phyloP scores from a whole-genome alignment of 1,140 invertebrate species.

The Micrasema minimum region DNA sequence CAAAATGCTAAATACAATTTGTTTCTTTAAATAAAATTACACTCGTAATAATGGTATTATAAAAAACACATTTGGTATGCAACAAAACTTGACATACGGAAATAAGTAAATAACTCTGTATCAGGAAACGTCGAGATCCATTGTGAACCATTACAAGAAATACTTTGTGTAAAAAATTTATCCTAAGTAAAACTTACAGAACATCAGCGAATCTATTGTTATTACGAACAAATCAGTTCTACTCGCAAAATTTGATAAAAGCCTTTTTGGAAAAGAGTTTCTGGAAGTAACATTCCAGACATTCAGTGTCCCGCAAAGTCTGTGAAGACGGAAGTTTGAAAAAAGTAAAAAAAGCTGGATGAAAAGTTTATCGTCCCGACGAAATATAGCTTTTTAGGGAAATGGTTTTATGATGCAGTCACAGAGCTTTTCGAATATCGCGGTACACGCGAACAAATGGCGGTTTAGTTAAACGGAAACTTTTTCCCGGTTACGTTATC shows the following conservation, averaged over 20 bases:
- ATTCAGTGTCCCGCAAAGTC: constrained; percentile 10
- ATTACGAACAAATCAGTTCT: background rate
- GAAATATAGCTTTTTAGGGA: constrained; percentile 25
- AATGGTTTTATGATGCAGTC: constrained; percentile 29
- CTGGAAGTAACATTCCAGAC: background rate
- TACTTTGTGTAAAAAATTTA: background rate
- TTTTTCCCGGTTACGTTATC: constrained; percentile 17
- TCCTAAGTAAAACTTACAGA: background rate
- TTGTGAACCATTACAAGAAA: background rate
- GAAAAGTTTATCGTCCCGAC: constrained; percentile 5
- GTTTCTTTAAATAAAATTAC: too few species aligned
- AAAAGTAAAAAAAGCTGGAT: constrained; percentile 2
- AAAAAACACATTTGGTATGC: background rate
- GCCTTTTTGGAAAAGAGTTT: background rate
- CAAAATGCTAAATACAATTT: too few species aligned
- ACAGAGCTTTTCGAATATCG: background rate
- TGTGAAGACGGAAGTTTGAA: background rate
- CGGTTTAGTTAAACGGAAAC: constrained; percentile 7
- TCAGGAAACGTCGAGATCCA: background rate
- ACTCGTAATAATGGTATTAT: background rate
- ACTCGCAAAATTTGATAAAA: constrained; percentile 8
- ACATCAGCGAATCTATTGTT: constrained; percentile 5
- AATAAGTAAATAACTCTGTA: background rate
- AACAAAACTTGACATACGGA: background rate
- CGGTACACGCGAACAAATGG: background rate